phyloP scores from a whole-genome alignment of 1,140 invertebrate species.

The Steinernema feltiae region DNA sequence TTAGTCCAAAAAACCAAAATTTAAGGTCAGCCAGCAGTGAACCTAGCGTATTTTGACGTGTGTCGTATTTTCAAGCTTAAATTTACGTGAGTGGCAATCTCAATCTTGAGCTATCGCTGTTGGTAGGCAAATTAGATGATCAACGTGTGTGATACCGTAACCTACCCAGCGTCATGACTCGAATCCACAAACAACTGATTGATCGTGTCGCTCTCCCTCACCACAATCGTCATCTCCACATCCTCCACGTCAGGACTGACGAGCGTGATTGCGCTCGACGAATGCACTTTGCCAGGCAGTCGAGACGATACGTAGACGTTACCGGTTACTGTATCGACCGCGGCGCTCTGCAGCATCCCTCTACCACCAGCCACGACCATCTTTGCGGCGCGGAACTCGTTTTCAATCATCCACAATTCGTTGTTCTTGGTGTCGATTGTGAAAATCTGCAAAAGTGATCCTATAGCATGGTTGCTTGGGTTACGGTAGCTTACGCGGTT shows the following conservation, averaged over 20 bases:
- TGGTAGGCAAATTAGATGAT: no score
- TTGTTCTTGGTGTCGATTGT: conserved; percentile 5
- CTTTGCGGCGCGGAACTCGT: conserved; percentile 62
- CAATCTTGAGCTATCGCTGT: no score
- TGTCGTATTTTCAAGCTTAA: no score
- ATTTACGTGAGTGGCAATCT: no score
- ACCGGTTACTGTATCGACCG: conserved; percentile 59
- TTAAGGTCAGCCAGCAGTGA: no score
- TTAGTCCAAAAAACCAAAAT: no score
- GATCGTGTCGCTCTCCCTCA: background rate
- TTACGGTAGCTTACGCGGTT: background rate
- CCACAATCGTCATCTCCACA: background rate
- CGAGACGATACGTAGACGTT: conserved; percentile 51
- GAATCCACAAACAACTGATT: background rate
- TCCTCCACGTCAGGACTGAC: background rate
- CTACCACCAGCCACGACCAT: conserved; percentile 35
- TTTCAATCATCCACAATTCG: conserved; percentile 9
- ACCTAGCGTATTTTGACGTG: no score
- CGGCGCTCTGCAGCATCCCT: background rate
- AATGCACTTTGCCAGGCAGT: background rate
- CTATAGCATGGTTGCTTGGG: background rate
- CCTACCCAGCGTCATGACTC: background rate
- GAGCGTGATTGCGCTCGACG: background rate
- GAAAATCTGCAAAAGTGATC: background rate
- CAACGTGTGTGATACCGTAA: no score